Evolutionary conservation across 2,113 vertebrate species (phyloP).

Genomic region (Atlantisia rogersi): DNA sequence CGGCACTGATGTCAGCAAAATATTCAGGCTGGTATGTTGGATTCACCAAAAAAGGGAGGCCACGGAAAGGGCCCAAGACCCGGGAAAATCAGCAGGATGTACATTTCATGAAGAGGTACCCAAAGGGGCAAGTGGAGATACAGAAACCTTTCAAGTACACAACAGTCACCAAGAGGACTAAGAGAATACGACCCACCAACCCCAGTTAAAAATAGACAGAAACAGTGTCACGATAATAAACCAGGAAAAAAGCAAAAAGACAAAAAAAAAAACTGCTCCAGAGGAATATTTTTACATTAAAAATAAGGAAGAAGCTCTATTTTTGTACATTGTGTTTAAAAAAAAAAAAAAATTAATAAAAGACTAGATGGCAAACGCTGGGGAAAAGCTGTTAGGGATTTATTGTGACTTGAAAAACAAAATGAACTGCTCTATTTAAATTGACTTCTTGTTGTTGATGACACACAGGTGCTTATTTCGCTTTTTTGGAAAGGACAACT

Average conservation of each 20-base stretch:
- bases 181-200: conserved; percentile 82
- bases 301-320: conserved; percentile 87
- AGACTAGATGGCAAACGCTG: conserved; percentile 78
- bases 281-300: conserved; percentile 88
- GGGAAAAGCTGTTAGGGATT: conserved; percentile 73
- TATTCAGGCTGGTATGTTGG: conserved; percentile 87
- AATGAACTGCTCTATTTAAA: conserved; percentile 74
- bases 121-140: conserved; percentile 83
- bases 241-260: conserved; percentile 63
- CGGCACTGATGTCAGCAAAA: conserved; percentile 87
- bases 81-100: conserved; percentile 88
- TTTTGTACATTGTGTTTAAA: conserved; percentile 86
- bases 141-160: conserved; percentile 89
- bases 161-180: conserved; percentile 87
- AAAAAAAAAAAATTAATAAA: conserved; percentile 74
- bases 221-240: conserved; percentile 58
- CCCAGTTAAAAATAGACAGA: conserved; percentile 74
- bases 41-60: conserved; percentile 88
- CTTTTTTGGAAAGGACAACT: conserved; percentile 71
- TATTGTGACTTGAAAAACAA: conserved; percentile 79
- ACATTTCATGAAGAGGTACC: conserved; percentile 90
- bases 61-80: conserved; percentile 85
- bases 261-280: conserved; percentile 76
- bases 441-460: conserved; percentile 72
- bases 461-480: conserved; percentile 74